Percentiles rank a stretch among this genome's conserved stretches.
phyloP scores from a whole-genome alignment of 1,140 invertebrate species.

The Nixonia krombeini region DNA sequence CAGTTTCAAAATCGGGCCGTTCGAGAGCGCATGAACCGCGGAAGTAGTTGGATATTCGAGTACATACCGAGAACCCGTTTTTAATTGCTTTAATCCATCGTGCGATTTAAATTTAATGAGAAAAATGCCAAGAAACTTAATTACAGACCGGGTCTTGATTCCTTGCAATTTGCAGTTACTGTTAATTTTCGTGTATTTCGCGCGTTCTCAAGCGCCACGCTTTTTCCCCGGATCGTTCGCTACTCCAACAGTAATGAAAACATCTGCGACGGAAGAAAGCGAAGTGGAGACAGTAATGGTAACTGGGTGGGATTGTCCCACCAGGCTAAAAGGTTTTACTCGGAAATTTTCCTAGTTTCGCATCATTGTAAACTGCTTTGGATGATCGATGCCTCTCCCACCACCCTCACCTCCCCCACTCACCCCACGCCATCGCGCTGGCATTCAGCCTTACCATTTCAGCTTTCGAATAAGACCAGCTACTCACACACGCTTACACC shows the following conservation, averaged over 20 bases:
- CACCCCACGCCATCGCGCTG: not conserved
- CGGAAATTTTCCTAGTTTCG: not conserved
- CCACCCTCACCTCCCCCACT: not conserved
- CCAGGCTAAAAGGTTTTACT: not conserved
- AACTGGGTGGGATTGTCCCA: not conserved
- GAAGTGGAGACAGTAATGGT: not conserved
- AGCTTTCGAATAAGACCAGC: no score
- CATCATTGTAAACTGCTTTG: slow-evolving; percentile 1
- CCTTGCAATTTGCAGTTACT: not conserved
- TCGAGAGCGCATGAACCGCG: no score
- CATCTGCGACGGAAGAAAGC: not conserved
- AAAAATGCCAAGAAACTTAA: not conserved
- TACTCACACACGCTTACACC: no score
- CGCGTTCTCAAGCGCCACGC: not conserved
- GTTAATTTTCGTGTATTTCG: not conserved
- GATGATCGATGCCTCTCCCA: not conserved
- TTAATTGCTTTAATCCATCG: no score
- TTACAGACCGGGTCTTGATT: not conserved
- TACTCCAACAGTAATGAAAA: not conserved
- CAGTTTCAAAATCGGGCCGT: no score
- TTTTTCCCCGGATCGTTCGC: not conserved
- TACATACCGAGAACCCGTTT: no score
- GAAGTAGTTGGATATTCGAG: no score
- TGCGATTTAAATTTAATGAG: no score
- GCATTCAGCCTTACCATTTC: no score